phyloP scores from a whole-genome alignment of 2,797 vertebrate genomes.

The Sibirionetta formosa region DNA sequence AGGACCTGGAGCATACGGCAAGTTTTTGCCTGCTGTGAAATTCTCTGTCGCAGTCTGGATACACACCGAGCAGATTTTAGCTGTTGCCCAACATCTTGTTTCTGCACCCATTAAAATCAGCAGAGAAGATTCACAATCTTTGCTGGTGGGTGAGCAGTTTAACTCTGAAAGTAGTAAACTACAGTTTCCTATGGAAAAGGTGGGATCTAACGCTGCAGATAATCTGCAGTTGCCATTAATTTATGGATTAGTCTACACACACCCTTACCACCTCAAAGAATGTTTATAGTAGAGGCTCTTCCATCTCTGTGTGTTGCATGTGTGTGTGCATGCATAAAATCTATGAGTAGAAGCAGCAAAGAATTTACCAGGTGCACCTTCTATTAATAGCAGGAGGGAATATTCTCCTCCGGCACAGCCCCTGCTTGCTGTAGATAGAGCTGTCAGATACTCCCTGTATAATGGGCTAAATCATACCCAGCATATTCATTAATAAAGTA shows the following conservation, averaged over 20 bases:
- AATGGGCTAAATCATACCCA: not conserved
- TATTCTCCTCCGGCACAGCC: not conserved
- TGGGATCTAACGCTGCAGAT: not conserved
- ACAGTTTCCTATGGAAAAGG: not conserved
- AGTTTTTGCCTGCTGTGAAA: not conserved
- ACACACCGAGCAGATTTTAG: too few relatives aligned
- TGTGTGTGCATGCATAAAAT: not conserved
- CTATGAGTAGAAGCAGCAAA: not conserved
- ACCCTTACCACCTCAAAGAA: not conserved
- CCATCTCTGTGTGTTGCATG: not conserved
- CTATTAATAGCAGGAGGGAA: constrained; percentile 9
- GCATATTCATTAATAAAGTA: not conserved
- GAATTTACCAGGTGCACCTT: constrained; percentile 26
- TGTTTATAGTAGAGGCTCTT: not conserved
- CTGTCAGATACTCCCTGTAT: not conserved
- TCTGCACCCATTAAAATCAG: not conserved
- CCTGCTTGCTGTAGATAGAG: not conserved
- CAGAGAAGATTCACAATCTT: not conserved
- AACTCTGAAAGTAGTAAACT: not conserved
- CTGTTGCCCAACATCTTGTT: not conserved
- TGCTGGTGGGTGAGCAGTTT: not conserved
- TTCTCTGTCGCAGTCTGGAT: not conserved
- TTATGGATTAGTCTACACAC: not conserved
- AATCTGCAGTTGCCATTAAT: not conserved
- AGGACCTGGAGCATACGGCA: not conserved